Percentiles rank a stretch among this genome's conserved stretches.
These are phyloP conservation scores for Squalus acanthias DNA, from an alignment of 2,797 vertebrate species.

Conservation along the genomic window DNA sequence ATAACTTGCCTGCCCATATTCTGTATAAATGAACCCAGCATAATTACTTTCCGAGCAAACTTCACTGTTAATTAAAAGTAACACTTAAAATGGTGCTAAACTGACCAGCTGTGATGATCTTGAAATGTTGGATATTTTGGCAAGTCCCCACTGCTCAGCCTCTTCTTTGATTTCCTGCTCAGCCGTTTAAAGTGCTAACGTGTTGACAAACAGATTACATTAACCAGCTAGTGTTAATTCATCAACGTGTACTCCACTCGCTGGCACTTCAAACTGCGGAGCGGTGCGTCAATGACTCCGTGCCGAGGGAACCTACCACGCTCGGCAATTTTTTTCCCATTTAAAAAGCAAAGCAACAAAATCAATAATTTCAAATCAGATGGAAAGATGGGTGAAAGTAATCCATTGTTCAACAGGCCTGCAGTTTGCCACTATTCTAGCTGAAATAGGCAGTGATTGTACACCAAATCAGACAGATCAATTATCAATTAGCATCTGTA, in stretches of 20 bases:
- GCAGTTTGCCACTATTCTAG: not conserved
- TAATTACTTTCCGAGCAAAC: not conserved
- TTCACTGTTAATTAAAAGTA: constrained; percentile 24
- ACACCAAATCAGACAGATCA: not conserved
- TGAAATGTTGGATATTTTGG: not conserved
- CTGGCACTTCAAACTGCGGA: not conserved
- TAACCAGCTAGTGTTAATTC: not conserved
- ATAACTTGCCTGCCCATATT: not conserved
- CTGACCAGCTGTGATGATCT: constrained; percentile 13
- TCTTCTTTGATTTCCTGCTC: constrained; percentile 20
- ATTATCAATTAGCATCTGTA: no score
- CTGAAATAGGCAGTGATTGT: not conserved
- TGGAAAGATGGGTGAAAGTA: not conserved
- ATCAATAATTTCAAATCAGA: not conserved
- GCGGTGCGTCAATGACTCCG: not conserved
- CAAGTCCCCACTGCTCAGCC: not conserved
- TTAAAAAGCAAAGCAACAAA: no score
- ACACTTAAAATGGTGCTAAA: constrained; percentile 3
- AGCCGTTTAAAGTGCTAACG: constrained; percentile 7
- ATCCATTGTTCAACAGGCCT: not conserved
- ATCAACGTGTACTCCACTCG: not conserved
- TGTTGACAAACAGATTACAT: not conserved
- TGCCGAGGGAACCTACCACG: not conserved
- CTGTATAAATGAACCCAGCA: not conserved
- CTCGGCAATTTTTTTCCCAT: no score